Evolutionary conservation across 2,888 invertebrate genomes (phyloP).

Genomic region (Mythimna lalbum): DNA sequence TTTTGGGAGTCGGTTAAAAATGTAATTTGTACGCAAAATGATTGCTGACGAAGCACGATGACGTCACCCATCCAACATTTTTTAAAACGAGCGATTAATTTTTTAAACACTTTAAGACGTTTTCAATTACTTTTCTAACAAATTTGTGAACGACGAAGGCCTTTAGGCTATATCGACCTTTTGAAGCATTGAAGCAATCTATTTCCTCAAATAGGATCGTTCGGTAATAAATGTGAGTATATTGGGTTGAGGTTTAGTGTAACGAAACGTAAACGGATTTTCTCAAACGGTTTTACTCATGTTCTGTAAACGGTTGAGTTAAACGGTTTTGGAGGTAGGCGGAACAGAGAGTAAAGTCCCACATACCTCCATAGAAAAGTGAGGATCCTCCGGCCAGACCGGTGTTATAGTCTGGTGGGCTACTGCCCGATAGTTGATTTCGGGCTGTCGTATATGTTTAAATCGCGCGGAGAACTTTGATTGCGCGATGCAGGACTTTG

Average conservation of each 20-base stretch:
- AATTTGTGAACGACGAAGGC: conserved; percentile 2
- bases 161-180: conserved; percentile 27
- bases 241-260: conserved; percentile 2
- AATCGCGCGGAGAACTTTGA: too few species aligned
- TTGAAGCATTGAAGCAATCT: conserved; percentile 25
- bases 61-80: neutral
- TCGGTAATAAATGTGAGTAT: conserved; percentile 21
- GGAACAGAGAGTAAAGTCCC: too few species aligned
- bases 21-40: too few species aligned
- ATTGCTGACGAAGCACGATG: neutral
- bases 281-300: neutral
- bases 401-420: too few species aligned
- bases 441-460: too few species aligned
- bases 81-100: neutral
- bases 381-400: too few species aligned
- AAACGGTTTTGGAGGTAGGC: too few species aligned
- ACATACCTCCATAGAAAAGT: too few species aligned
- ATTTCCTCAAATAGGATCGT: conserved; percentile 36
- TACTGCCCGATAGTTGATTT: too few species aligned
- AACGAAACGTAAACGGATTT: neutral
- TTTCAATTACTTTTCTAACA: conserved; percentile 3
- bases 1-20: too few species aligned
- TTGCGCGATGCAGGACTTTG: too few species aligned
- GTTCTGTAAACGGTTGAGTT: neutral
- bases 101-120: neutral